Evolutionary conservation across 2,888 invertebrate genomes (phyloP), one percentile per base, ranked within the genome.

Genomic region (Parascotia fuliginaria): DNA sequence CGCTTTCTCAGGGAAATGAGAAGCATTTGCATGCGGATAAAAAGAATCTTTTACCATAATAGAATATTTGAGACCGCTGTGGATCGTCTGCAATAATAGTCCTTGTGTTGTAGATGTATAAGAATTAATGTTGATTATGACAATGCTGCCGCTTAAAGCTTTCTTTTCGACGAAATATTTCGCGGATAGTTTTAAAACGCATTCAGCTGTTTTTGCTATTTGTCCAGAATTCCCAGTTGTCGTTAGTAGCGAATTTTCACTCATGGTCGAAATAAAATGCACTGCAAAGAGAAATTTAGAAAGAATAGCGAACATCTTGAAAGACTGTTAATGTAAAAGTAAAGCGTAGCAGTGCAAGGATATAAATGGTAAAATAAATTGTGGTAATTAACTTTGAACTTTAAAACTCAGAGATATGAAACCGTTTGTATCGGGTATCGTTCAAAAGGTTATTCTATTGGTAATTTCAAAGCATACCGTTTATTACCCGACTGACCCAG

Each of bases 11-110:
- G 88, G 91, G 59, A 92, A 92, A 79, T 92, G 92, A 28, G 92
- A 91, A 43, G 92, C 92, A 74, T 92, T 92, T 44, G 85, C 87
- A 70, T 92, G 92, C 53, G 78, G 81, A 52, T 85, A 88, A 67
- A 83, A 87, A 60, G 92, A 91, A 74, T 92, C 90, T 76, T 92
- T 92, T 65, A 90, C 89, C 92, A 92, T 92, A 57, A 92, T 80
- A 45, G 92, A 90, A 76, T 90, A 92, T 65, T 89, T 85, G 49
- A 83, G 85, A 16, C 91, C 90, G 6, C 81, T 76, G 70, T 92
- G 89, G 49, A 92, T 86, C 9, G 92, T 90, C 57, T 79, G 77
- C 75, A 92, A 82, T 48, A 92, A 71, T 59, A 87, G 78, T 38
- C 72, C 78, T 66, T 92, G 86, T 60, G 88, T 87, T 0, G 76